Evolutionary conservation across 1,140 invertebrate species (phyloP), one percentile per base, ranked within the genome.

Genomic region (Papilio aristodemus): DNA sequence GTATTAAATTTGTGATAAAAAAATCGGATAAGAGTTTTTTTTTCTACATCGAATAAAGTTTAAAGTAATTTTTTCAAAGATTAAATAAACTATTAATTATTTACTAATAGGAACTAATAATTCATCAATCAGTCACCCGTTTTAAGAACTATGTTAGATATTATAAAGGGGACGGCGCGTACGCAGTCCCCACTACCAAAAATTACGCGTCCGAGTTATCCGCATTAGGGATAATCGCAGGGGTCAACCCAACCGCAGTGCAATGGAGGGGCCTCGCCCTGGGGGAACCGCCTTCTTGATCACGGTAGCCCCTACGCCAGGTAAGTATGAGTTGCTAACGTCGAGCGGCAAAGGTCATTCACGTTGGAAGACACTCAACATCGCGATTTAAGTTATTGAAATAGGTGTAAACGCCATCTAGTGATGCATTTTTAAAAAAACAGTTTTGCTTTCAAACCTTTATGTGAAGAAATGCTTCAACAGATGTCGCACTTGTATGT

Each of bases 181-280:
- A 66, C 63, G 63, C 63, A 66, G 63, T 66, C 63, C 63, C 63
- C 63, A 66, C 63, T 66, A 66, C 25, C 63, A 66, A 66, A 66
- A 66, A 66, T 66, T 66, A 66, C 63, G 63, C 63, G 63, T 66
- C 63, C 63, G 63, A 66, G 63, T 66, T 66, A 66, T 66, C 63
- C 63, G n/a, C 38, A 43, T 41, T 27, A 43, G 37, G 22, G 58
- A 60, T 63, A 50, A 50, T 50, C 41, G 63, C 41, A 50, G n/a
- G 63, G 41, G 63, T 66, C 63, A 66, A 66, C 63, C 63, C 63
- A 41, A 64, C 62, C 62, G 62, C 39, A 66, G 62, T 66, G 63
- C 39, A 66, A 50, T 66, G 63, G 63, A 66, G 63, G 25, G 63
- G 63, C 63, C 63, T 66, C 63, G 63, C 63, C 63, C 63, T 66